Base-by-base conservation (phyloP, 2,797 vertebrate species). In the Hemitrygon akajei region DNA sequence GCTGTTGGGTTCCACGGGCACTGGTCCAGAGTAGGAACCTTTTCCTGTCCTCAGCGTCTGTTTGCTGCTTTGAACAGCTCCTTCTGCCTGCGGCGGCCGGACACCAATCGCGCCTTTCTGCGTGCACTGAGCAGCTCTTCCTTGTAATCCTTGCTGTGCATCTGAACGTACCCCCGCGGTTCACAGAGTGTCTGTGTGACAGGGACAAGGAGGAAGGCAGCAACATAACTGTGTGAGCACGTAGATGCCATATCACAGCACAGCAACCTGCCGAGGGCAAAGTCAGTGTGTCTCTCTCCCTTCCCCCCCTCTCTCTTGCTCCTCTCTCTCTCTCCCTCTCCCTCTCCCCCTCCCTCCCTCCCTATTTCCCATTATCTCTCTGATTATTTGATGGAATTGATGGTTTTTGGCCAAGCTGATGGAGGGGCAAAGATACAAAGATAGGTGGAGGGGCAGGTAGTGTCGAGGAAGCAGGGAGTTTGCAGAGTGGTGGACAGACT, bases 131-230 rank as follows among this genome's bases (percentile, higher is more conserved):
- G 87, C 18, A 95, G 94, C 76, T 96, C 95, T 4, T 95, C 95
- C 56, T 91, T 94, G 94, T 95, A 96, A 75, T 95, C 95, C 7
- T 79, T 86, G 92, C 96, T 96, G 7, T 93, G 95, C 96, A 96
- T 96, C 27, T 95, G 94, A 37, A 96, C 93, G 2, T 96, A 96
- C 56, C 94, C 94, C 25, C 87, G 89, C 0, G 96, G 96, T 34
- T 96, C 95, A 94, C 96, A 96, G 89, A 96, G 94, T 66, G 71
- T 94, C 96, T 76, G 40, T 27, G 22, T 10, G 34, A 37, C n/a
- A 89, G 3, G 56, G 47, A 93, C 16, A 11, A 25, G 71, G 20
- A 93, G 30, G 12, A 93, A 92, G 40, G 60, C n/a, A 30, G 82
- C 93, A 82, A 69, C 76, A 79, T 30, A 6, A 22, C 1, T 7